Evolutionary conservation across 1,140 invertebrate genomes (phyloP), one percentile per base, ranked within the genome.

Genomic region (Drosophila subobscura): DNA sequence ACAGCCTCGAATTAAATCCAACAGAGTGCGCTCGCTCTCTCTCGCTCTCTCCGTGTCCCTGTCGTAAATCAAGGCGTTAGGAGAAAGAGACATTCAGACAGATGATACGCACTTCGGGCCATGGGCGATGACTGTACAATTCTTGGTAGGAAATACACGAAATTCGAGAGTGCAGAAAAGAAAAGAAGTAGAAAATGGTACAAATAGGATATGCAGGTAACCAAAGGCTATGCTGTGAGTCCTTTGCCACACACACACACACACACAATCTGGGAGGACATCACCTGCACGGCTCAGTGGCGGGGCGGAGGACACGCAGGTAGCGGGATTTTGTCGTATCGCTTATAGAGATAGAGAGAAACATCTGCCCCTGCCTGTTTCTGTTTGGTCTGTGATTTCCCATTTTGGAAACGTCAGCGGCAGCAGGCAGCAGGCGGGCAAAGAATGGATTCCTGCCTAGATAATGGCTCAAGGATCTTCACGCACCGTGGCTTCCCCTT

Each of bases 181-280:
- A 66, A 66, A 66, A 66, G 53, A 71, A 70, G 77, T 78, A 78
- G 59, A 63, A 66, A 75, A 81, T 71, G 74, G 56, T 79, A 66
- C 77, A 77, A 80, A 86, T 77, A 70, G 77, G 58, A 86, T 86
- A 73, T 88, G 77, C 77, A 85, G 81, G 81, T 86, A 85, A 78
- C 56, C 72, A 56, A 59, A 50, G 20, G 42, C 42, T 12, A 47
- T 12, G 10, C 33, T 4, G 3, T 37, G 8, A 10, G 33, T 37
- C 33, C 33, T 1, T 33, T 37, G 33, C 33, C 37, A 63, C 22
- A 52, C 14, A 45, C 33, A 56, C 45, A 52, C 45, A 60, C 25
- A 16, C 16, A 58, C 25, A 33, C 54, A 64, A 20, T 45, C 20
- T 44, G 5, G 16, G 20, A 47, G 57, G 52, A 12, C 10, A 37